Evolutionary conservation across 35 echinoderm and acorn worm species (phyloP).

Genomic region (Apostichopus parvimensis): DNA sequence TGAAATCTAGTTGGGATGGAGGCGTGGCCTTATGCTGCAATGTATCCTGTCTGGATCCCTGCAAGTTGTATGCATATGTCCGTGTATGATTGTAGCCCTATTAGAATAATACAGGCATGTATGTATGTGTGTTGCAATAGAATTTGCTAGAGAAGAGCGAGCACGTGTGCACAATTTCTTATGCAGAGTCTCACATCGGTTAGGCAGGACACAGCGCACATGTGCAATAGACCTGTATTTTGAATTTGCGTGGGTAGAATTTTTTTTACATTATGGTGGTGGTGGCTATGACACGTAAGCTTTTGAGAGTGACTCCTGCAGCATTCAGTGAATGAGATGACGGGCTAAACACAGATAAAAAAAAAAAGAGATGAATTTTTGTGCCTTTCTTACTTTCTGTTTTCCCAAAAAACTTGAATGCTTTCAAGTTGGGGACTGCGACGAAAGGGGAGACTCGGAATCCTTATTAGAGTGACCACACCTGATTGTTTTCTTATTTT

Average conservation of each 20-base stretch:
- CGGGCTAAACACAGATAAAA: background rate
- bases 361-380: background rate
- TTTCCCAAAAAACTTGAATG: background rate
- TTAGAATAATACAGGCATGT: too few species aligned
- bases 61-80: too few species aligned
- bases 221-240: too few species aligned
- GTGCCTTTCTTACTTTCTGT: background rate
- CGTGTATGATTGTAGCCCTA: too few species aligned
- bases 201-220: too few species aligned
- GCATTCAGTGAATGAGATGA: background rate
- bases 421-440: background rate
- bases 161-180: too few species aligned
- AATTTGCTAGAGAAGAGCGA: too few species aligned
- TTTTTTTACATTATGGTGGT: background rate
- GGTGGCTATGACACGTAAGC: background rate
- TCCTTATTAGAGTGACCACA: background rate
- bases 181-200: too few species aligned
- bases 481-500: background rate
- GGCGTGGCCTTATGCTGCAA: too few species aligned
- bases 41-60: too few species aligned
- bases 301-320: background rate
- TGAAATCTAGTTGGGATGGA: too few species aligned
- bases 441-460: background rate
- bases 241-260: background rate
- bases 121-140: too few species aligned